phyloP scores from a whole-genome alignment of 2,113 vertebrate species.

The Accipiter cooperii region DNA sequence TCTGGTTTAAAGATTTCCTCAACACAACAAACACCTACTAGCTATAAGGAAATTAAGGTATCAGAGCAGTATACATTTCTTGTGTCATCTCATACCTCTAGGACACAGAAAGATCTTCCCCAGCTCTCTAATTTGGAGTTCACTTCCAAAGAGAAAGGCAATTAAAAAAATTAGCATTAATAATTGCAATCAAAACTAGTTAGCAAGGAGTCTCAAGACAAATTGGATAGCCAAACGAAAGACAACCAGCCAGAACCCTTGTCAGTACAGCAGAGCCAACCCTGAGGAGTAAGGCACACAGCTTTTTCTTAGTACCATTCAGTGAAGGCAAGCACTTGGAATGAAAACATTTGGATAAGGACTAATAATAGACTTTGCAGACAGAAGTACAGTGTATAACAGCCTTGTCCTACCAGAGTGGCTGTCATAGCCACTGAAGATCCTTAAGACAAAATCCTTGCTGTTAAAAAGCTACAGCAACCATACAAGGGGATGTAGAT shows the following conservation, averaged over 20 bases:
- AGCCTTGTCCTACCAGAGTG: neutral
- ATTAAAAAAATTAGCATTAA: neutral
- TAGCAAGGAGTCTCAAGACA: neutral
- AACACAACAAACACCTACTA: neutral
- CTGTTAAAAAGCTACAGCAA: neutral
- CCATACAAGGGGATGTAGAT: neutral
- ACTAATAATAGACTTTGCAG: neutral
- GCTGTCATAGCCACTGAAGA: neutral
- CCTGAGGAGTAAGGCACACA: neutral
- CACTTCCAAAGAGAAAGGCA: neutral
- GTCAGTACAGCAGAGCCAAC: neutral
- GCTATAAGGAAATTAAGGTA: neutral
- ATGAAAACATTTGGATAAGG: neutral
- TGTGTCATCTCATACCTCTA: neutral
- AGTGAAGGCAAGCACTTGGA: neutral
- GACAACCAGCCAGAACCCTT: neutral
- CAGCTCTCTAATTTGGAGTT: neutral
- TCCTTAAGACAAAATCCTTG: neutral
- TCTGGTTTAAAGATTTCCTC: neutral
- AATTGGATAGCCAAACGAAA: neutral
- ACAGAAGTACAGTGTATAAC: neutral
- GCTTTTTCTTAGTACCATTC: neutral
- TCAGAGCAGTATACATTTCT: accelerated
- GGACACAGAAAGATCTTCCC: neutral
- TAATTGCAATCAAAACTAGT: neutral